Evolutionary conservation across 2,888 invertebrate species (phyloP).

Genomic region (Acronicta aceris): DNA sequence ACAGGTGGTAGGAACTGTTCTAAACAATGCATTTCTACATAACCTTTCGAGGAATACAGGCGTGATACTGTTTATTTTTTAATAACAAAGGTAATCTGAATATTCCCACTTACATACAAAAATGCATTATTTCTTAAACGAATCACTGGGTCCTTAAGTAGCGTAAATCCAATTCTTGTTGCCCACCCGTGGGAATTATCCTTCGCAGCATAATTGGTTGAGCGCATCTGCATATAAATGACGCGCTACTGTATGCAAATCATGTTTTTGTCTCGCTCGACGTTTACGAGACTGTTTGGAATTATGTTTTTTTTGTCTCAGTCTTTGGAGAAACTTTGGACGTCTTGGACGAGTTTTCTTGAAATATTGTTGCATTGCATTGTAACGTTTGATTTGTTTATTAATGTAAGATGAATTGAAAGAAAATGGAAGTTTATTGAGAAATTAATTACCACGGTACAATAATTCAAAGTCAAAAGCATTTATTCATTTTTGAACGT

Average conservation of each 20-base stretch:
- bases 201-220: conserved; percentile 55
- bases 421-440: too few relatives aligned
- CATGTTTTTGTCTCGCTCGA: conserved; percentile 31
- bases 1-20: too few relatives aligned
- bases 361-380: too few relatives aligned
- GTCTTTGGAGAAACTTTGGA: background rate
- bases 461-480: too few relatives aligned
- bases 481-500: too few relatives aligned
- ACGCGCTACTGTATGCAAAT: conserved; percentile 46
- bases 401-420: too few relatives aligned
- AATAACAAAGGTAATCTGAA: conserved; percentile 3
- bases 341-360: background rate
- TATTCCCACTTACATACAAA: background rate
- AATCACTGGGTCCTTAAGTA: conserved; percentile 14
- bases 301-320: conserved; percentile 18
- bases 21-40: too few relatives aligned
- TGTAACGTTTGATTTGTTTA: background rate
- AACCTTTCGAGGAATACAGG: too few relatives aligned
- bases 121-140: background rate
- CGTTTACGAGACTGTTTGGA: conserved; percentile 6
- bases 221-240: conserved; percentile 60
- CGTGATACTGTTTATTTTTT: too few relatives aligned
- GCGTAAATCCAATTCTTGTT: conserved; percentile 36
- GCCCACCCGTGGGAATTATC: conserved; percentile 50
- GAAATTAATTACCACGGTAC: too few relatives aligned